These are phyloP conservation scores for Leptopilina clavipes DNA, from an alignment of 1,140 invertebrate genomes.

Conservation along the genomic window DNA sequence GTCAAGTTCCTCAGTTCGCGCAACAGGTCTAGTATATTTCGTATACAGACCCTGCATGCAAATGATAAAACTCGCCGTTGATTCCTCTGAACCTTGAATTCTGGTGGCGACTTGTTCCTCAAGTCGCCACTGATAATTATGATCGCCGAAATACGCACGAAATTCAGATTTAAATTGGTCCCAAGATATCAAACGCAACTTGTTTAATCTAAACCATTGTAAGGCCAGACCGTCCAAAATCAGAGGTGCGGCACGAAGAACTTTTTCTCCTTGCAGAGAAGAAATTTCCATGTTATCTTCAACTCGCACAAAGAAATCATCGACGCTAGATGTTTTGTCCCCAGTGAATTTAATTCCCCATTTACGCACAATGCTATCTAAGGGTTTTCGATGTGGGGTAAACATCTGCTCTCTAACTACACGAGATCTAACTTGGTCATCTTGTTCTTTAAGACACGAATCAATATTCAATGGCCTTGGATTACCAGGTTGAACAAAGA, in stretches of 20 bases:
- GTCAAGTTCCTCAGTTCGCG: background rate
- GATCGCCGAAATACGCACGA: background rate
- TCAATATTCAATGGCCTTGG: too few species aligned
- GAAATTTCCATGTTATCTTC: background rate
- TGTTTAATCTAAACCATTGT: background rate
- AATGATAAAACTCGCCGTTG: background rate
- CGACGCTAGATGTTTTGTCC: too few species aligned
- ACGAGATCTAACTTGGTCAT: too few species aligned
- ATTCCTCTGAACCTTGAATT: background rate
- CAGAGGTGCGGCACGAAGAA: background rate
- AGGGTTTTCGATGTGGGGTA: too few species aligned
- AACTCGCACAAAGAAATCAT: too few species aligned
- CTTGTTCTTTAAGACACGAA: too few species aligned
- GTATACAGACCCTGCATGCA: background rate
- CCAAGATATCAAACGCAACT: background rate
- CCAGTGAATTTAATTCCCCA: too few species aligned
- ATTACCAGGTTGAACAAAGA: too few species aligned
- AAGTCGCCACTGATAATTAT: too few species aligned
- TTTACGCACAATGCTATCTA: too few species aligned
- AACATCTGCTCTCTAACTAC: too few species aligned
- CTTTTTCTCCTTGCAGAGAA: background rate
- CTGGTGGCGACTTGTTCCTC: background rate
- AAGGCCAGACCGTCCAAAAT: background rate
- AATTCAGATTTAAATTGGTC: background rate
- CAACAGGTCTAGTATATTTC: background rate